Evolutionary conservation across 2,888 invertebrate genomes (phyloP).

Genomic region (Agrotis ipsilon): DNA sequence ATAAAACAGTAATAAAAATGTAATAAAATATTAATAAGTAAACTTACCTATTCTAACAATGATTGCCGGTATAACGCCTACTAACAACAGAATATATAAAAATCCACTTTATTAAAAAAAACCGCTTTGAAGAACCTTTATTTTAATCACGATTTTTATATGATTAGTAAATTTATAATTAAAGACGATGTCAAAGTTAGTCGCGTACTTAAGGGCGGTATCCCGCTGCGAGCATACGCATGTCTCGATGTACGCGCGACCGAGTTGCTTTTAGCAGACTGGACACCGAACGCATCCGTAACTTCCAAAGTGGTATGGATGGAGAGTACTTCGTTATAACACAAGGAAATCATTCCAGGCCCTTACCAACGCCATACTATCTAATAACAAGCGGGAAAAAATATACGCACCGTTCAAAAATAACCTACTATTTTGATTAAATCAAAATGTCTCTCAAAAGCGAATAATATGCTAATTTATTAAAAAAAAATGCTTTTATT

Average conservation of each 20-base stretch:
- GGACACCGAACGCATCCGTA: constrained; percentile 81
- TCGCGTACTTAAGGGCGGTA: constrained; percentile 71
- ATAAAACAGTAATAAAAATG: constrained; percentile 49
- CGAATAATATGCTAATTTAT: constrained; percentile 52
- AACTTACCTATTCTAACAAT: constrained; percentile 59
- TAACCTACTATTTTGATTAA: constrained; percentile 50
- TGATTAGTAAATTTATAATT: constrained; percentile 19
- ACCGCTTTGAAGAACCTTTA: neutral
- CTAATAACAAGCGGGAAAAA: constrained; percentile 58
- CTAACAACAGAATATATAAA: constrained; percentile 25
- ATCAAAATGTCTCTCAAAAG: constrained; percentile 42
- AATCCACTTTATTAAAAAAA: constrained; percentile 47
- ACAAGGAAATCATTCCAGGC: constrained; percentile 70
- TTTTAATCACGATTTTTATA: constrained; percentile 5
- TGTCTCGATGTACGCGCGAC: constrained; percentile 77
- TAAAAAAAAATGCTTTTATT: constrained; percentile 41
- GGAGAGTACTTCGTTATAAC: constrained; percentile 70
- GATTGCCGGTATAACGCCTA: constrained; percentile 42
- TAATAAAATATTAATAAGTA: constrained; percentile 51
- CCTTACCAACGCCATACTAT: constrained; percentile 60
- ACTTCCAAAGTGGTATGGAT: constrained; percentile 75
- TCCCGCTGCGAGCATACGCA: constrained; percentile 71
- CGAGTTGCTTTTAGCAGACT: constrained; percentile 85
- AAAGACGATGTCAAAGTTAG: constrained; percentile 41
- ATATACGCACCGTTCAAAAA: constrained; percentile 53